phyloP scores from a whole-genome alignment of 2,888 invertebrate species.

The Leucophora obtusa region DNA sequence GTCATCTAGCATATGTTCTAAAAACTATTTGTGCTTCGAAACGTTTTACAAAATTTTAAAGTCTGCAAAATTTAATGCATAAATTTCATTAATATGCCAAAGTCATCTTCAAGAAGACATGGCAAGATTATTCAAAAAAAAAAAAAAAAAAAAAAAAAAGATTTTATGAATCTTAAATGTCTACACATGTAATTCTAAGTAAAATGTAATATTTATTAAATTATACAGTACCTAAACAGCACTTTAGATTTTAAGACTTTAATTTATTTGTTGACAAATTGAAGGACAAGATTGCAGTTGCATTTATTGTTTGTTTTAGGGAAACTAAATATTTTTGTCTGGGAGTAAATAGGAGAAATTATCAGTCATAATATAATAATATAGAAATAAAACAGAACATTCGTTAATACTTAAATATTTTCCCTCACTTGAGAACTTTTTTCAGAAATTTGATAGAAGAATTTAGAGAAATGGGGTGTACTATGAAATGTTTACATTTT shows the following conservation, averaged over 20 bases:
- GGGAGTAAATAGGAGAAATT: too few relatives aligned
- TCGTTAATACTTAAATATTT: too few relatives aligned
- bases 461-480: too few relatives aligned
- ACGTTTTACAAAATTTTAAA: slow-evolving; percentile 34
- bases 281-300: background rate
- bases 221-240: slow-evolving; percentile 26
- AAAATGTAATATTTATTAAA: slow-evolving; percentile 53
- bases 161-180: slow-evolving; percentile 25
- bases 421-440: too few relatives aligned
- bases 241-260: background rate
- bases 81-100: slow-evolving; percentile 53
- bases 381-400: too few relatives aligned
- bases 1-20: slow-evolving; percentile 36
- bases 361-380: too few relatives aligned
- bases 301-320: background rate
- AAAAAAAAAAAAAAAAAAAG: slow-evolving; percentile 29
- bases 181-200: slow-evolving; percentile 22
- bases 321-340: too few relatives aligned
- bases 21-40: slow-evolving; percentile 27
- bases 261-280: slow-evolving; percentile 28
- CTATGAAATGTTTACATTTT: too few relatives aligned
- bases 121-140: slow-evolving; percentile 18
- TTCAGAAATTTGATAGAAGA: too few relatives aligned
- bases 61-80: slow-evolving; percentile 55
- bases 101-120: slow-evolving; percentile 40